phyloP scores from a whole-genome alignment of 1,140 invertebrate genomes.

The Trachelipus rathkii region DNA sequence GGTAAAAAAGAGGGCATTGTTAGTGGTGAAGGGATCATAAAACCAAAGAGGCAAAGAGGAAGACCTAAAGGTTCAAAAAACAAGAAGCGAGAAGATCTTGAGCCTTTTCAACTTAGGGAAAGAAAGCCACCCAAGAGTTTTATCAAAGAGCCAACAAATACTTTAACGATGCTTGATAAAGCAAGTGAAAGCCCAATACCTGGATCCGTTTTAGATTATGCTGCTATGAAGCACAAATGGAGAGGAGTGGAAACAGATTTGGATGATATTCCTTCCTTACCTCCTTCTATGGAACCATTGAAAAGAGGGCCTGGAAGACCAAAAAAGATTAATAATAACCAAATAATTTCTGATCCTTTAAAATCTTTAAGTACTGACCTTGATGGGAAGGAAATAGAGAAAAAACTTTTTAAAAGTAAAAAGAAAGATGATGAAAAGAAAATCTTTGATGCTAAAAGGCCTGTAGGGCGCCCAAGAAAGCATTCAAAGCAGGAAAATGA shows the following conservation, averaged over 20 bases:
- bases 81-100: conserved; percentile 36
- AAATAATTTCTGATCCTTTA: too few species aligned
- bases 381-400: conserved; percentile 49
- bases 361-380: not conserved
- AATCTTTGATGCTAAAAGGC: conserved; percentile 29
- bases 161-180: not conserved
- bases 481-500: conserved; percentile 33
- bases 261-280: conserved; percentile 42
- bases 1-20: too few species aligned
- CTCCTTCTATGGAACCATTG: conserved; percentile 47
- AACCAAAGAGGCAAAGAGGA: conserved; percentile 33
- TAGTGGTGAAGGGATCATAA: conserved; percentile 18
- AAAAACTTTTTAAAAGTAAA: conserved; percentile 46
- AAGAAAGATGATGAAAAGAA: conserved; percentile 20
- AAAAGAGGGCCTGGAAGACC: conserved; percentile 59
- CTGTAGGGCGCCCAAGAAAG: conserved; percentile 42
- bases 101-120: conserved; percentile 26
- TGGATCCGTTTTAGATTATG: not conserved
- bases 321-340: conserved; percentile 48
- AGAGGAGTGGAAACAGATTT: conserved; percentile 38
- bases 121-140: not conserved
- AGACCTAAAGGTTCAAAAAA: conserved; percentile 45
- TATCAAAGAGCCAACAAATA: not conserved
- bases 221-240: conserved; percentile 58
- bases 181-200: not conserved